A percentile compares a stretch with the other conserved stretches of the same genome.
Conservation (phyloP, 1,140 invertebrate species). For the Ericerus pela region DNA sequence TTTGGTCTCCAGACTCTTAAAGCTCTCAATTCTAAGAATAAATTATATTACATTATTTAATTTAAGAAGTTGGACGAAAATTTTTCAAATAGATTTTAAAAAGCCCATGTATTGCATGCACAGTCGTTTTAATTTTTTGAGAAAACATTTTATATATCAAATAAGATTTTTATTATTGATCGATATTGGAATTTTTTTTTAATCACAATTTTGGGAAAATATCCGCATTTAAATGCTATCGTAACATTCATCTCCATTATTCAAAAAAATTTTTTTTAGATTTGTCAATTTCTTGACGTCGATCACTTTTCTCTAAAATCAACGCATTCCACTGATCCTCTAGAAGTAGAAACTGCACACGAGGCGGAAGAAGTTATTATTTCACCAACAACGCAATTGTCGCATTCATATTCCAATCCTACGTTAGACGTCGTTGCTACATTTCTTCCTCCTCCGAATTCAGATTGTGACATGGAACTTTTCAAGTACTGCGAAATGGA, state of each 20-base stretch:
- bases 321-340: background rate
- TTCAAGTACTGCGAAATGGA: conserved; percentile 3
- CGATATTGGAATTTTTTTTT: too few species aligned
- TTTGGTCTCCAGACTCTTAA: too few species aligned
- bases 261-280: conserved; percentile 6
- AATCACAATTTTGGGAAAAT: too few species aligned
- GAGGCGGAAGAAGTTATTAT: background rate
- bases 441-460: conserved; percentile 13
- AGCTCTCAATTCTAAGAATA: too few species aligned
- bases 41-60: conserved; percentile 27
- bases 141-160: too few species aligned
- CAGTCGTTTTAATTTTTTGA: too few species aligned
- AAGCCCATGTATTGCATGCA: too few species aligned
- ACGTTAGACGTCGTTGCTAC: background rate
- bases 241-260: too few species aligned
- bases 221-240: too few species aligned
- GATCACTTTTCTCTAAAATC: conserved; percentile 7
- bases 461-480: conserved; percentile 12
- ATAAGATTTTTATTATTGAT: too few species aligned
- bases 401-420: background rate
- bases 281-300: conserved; percentile 15
- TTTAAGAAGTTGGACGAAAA: too few species aligned
- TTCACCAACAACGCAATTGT: background rate
- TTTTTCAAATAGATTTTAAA: too few species aligned
- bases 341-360: conserved; percentile 12